Evolutionary conservation across 2,797 vertebrate species (phyloP), one percentile per base, ranked within the genome.

Genomic region (Nothura maculosa): DNA sequence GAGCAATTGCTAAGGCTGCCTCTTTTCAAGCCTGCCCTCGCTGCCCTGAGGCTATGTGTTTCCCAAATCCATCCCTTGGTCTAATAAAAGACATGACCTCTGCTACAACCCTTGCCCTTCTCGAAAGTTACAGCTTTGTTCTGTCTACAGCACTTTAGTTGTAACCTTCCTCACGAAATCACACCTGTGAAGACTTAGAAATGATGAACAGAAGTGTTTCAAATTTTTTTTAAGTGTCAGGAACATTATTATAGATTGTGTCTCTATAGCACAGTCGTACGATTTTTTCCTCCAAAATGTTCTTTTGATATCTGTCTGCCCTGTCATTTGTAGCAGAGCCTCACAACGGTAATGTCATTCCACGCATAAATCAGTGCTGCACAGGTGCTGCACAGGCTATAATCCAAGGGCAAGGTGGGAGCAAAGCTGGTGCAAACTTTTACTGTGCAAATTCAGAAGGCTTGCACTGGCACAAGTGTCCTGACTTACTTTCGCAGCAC

Each of bases 111-210:
- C 20, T 52, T 52, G 30, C 5, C 21, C 10, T 16, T 60, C 4
- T 75, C 94, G 5, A 32, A 81, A 25, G 12, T 91, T 78, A 75
- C 50, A 14, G 20, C 8, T 88, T 93, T 16, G 30, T 57, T 13
- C 4, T 34, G n/a, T 64, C 47, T 28, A 45, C 10, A 45, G 12
- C 4, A 3, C 5, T 40, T 68, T 69, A 70, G 32, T 30, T 85
- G 28, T 10, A 70, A 25, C 4, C 9, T 27, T 67, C 34, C 38
- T 54, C 34, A 19, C 0, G 0, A 74, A 67, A 50, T 58, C 54
- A 45, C 30, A 80, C 9, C 24, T 40, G 25, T 30, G 34, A 60
- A 40, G 62, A 50, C 30, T 79, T 18, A 24, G 79, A 75, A 90
- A 50, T 15, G 7, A 50, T n/a, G 9, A 38, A 24, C 9, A 54